These are phyloP conservation scores for Podotricha telesiphe DNA, from an alignment of 2,888 invertebrate genomes.

Conservation along the genomic window DNA sequence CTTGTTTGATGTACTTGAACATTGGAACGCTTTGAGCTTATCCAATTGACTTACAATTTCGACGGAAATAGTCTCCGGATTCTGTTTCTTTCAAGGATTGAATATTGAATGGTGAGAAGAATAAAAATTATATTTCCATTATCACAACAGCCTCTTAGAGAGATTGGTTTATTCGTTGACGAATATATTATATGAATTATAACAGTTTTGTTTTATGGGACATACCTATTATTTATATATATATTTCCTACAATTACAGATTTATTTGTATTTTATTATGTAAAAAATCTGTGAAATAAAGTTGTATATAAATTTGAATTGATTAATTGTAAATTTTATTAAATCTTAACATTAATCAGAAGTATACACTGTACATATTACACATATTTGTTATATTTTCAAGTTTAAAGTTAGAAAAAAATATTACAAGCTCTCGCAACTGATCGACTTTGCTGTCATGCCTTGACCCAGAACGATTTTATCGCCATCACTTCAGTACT, in stretches of 20 bases:
- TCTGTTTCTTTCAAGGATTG: slow-evolving; percentile 2
- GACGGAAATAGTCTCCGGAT: slow-evolving; percentile 13
- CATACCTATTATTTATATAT: too few relatives aligned
- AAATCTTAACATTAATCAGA: too few relatives aligned
- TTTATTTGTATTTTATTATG: too few relatives aligned
- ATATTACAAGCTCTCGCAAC: slow-evolving; percentile 5
- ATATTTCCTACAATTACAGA: too few relatives aligned
- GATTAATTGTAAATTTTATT: too few relatives aligned
- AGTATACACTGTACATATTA: too few relatives aligned
- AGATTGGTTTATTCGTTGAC: not conserved
- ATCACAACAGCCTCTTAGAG: not conserved
- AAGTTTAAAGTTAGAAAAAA: not conserved
- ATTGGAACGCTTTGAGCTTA: not conserved
- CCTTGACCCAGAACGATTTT: slow-evolving; percentile 20
- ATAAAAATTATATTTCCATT: not conserved
- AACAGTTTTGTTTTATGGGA: too few relatives aligned
- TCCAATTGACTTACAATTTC: slow-evolving; percentile 21
- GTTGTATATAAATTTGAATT: too few relatives aligned
- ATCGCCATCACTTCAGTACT: not conserved
- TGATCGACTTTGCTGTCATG: slow-evolving; percentile 8
- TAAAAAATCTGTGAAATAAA: too few relatives aligned
- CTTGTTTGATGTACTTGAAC: not conserved
- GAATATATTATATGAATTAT: not conserved
- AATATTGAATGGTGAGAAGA: not conserved
- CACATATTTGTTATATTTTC: not conserved